phyloP scores from a whole-genome alignment of 64 coral and sea anemone species.

The Dendronephthya gigantea region DNA sequence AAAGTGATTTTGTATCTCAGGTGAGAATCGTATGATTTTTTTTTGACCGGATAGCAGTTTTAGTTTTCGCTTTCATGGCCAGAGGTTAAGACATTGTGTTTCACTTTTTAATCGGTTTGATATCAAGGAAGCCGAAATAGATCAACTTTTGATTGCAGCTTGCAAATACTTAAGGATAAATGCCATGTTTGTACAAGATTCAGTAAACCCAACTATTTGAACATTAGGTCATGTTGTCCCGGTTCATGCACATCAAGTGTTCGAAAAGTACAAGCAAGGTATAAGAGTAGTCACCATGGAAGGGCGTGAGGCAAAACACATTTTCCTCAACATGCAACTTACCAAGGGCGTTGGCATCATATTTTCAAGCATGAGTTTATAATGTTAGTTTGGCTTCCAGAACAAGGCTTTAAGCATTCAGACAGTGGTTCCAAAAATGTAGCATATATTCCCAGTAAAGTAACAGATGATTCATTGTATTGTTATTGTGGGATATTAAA shows the following conservation, averaged over 20 bases:
- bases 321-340: background rate
- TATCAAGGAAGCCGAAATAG: slow-evolving; percentile 3
- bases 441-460: background rate
- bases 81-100: slow-evolving; percentile 32
- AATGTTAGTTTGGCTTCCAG: slow-evolving; percentile 7
- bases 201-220: slow-evolving; percentile 50
- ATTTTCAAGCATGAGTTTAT: slow-evolving; percentile 8
- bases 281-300: slow-evolving; percentile 26
- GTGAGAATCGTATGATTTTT: slow-evolving; percentile 38
- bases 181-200: slow-evolving; percentile 22
- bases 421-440: background rate
- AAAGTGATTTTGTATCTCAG: slow-evolving; percentile 22
- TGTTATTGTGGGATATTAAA: background rate
- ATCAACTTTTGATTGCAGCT: no score
- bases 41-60: slow-evolving; percentile 18
- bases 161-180: slow-evolving; percentile 34
- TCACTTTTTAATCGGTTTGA: slow-evolving; percentile 47
- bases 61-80: slow-evolving; percentile 18
- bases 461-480: background rate
- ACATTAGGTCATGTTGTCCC: slow-evolving; percentile 48
- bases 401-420: background rate
- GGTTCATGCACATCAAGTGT: slow-evolving; percentile 26
- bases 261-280: slow-evolving; percentile 34
- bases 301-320: slow-evolving; percentile 37
- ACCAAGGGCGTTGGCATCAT: background rate